Percentiles rank a stretch among this genome's conserved stretches.
Evolutionary conservation across 23 tunicate species (phyloP).

Genomic region (Styela plicata): DNA sequence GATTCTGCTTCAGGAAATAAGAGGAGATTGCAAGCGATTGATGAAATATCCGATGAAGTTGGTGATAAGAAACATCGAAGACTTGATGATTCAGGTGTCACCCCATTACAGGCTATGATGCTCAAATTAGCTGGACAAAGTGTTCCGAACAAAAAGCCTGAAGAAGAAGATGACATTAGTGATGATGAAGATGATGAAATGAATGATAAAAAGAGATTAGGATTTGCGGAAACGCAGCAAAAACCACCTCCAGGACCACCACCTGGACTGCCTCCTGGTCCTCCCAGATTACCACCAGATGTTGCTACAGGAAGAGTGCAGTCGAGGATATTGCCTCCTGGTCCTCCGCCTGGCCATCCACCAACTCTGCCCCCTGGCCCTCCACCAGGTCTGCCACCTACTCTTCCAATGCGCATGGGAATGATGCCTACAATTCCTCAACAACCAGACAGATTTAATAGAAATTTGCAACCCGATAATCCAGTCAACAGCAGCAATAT

Average conservation of each 20-base stretch:
- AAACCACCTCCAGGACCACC: constrained; percentile 89
- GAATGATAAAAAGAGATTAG: background rate
- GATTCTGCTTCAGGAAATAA: background rate
- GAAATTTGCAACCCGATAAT: background rate
- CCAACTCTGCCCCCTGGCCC: constrained; percentile 55
- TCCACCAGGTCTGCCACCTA: constrained; percentile 34
- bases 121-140: constrained; percentile 84
- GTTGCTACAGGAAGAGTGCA: constrained; percentile 28
- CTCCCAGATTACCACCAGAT: constrained; percentile 80
- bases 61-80: background rate
- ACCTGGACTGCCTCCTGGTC: constrained; percentile 94
- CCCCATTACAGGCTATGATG: constrained; percentile 96
- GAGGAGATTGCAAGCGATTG: background rate
- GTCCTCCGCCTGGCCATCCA: constrained; percentile 92
- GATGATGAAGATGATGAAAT: constrained; percentile 29
- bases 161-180: constrained; percentile 26
- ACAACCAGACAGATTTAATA: background rate
- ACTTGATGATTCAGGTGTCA: constrained; percentile 34
- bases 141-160: constrained; percentile 36
- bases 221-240: constrained; percentile 30
- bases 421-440: background rate
- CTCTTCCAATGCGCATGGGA: constrained; percentile 12
- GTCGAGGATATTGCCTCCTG: constrained; percentile 67
- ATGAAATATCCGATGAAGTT: constrained; percentile 8
- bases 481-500: constrained; percentile 39